phyloP scores from a whole-genome alignment of 2,888 invertebrate species.

The Rosalia funebris region DNA sequence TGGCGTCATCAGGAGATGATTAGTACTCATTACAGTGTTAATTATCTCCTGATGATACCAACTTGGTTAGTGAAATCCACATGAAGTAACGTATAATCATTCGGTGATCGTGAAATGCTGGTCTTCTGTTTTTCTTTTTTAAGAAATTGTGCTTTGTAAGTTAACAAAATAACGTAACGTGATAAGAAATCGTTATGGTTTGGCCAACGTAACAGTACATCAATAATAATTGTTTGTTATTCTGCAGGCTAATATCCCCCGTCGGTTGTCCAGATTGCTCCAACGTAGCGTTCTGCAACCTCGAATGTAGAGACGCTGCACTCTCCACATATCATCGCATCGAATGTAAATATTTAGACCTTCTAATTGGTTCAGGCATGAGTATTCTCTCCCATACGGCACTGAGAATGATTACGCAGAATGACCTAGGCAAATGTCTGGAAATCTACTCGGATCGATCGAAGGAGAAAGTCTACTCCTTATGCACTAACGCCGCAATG shows the following conservation, averaged over 20 bases:
- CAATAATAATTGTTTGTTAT: too few species aligned
- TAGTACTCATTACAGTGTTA: too few species aligned
- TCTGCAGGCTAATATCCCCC: slow-evolving; percentile 68
- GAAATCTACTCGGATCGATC: slow-evolving; percentile 65
- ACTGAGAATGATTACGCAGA: slow-evolving; percentile 80
- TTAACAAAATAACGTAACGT: too few species aligned
- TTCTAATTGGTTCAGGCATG: slow-evolving; percentile 82
- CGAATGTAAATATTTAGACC: slow-evolving; percentile 79
- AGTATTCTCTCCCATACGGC: slow-evolving; percentile 81
- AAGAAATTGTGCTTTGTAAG: too few species aligned
- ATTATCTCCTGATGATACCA: too few species aligned
- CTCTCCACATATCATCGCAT: slow-evolving; percentile 75
- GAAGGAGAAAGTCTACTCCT: slow-evolving; percentile 68
- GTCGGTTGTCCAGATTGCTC: slow-evolving; percentile 79
- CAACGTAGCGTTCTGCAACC: slow-evolving; percentile 80
- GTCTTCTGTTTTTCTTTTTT: too few species aligned
- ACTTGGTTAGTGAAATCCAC: too few species aligned
- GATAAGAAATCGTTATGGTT: too few species aligned
- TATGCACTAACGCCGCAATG: slow-evolving; percentile 73
- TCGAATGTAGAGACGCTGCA: slow-evolving; percentile 73
- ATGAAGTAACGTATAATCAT: too few species aligned
- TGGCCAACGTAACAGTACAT: too few species aligned
- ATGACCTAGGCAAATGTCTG: slow-evolving; percentile 66
- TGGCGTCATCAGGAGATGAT: too few species aligned
- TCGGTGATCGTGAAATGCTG: too few species aligned